Base-by-base conservation (phyloP, 2,797 vertebrate species). In the Sternarchorhynchus goeldii region DNA sequence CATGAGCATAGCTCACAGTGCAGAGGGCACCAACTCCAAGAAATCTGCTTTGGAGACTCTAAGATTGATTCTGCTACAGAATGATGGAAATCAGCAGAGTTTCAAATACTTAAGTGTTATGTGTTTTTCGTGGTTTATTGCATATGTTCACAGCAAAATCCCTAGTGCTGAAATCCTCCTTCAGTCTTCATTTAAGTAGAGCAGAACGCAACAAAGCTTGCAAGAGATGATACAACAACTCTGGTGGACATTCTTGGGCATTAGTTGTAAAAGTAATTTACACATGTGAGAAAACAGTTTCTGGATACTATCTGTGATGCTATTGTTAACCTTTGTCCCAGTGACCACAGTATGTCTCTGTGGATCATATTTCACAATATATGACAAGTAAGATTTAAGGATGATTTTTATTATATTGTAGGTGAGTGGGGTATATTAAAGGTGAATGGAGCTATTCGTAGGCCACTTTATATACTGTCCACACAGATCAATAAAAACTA, bases 1-100 rank as follows among this genome's bases (percentile, higher is more conserved):
- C 71, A 82, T 75, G 55, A 14, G 10, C 67, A 31, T 67, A 65
- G 50, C 29, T 64, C 41, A 73, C 20, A 74, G 25, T 68, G 29
- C n/a, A 70, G 31, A 80, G 21, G 69, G 20, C 69, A 64, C 53
- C 41, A 14, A 63, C 39, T 73, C 53, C 16, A 25, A 65, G 5
- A 17, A 62, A 63, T 2, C 4, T 20, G 41, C 59, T 20, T 20
- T 31, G 41, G 31, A 5, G 5, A 25, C 55, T 7, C 12, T 72
- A 10, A 55, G 56, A 32, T 75, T 36, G 64, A 56, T 32, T 39
- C 12, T 32, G 18, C 63, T 66, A 5, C 5, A 36, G 60, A n/a
- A 58, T 14, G 29, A 25, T 21, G 25, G 18, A 69, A 36, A 14
- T 59, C 6, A 34, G 1, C 6, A 1, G 53, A 32, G 31, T 17